These are phyloP conservation scores for Diabrotica undecimpunctata DNA, from an alignment of 1,140 invertebrate species.

Conservation along the genomic window DNA sequence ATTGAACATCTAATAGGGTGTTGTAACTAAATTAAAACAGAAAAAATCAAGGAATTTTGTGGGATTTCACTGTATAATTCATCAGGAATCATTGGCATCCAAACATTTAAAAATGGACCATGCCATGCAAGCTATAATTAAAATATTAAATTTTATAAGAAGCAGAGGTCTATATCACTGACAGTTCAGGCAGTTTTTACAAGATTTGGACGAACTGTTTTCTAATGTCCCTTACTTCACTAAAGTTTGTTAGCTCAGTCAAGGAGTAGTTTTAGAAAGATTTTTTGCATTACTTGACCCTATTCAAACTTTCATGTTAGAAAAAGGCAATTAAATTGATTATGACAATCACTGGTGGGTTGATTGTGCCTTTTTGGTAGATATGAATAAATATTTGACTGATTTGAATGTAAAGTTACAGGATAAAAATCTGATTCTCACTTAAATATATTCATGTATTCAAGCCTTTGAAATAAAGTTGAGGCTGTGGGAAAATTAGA, in stretches of 20 bases:
- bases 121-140: slow-evolving; percentile 36
- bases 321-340: too few species aligned
- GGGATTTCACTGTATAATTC: slow-evolving; percentile 39
- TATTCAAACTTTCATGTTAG: slow-evolving; percentile 16
- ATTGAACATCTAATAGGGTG: too few species aligned
- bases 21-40: too few species aligned
- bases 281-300: slow-evolving; percentile 25
- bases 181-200: slow-evolving; percentile 40
- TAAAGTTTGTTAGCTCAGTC: slow-evolving; percentile 37
- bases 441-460: too few species aligned
- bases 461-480: too few species aligned
- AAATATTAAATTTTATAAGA: slow-evolving; percentile 41
- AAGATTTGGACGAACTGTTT: slow-evolving; percentile 37
- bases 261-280: slow-evolving; percentile 33
- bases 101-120: slow-evolving; percentile 33
- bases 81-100: slow-evolving; percentile 38
- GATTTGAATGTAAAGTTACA: too few species aligned
- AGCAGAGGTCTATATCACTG: slow-evolving; percentile 38
- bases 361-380: slow-evolving; percentile 25
- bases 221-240: slow-evolving; percentile 33
- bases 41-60: too few species aligned
- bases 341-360: slow-evolving; percentile 10
- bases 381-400: slow-evolving; percentile 13
- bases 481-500: too few species aligned
- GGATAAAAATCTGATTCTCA: too few species aligned